A percentile compares a stretch with the other conserved stretches of the same genome.
phyloP scores from a whole-genome alignment of 2,888 invertebrate species.

The Calephelis perditalis region DNA sequence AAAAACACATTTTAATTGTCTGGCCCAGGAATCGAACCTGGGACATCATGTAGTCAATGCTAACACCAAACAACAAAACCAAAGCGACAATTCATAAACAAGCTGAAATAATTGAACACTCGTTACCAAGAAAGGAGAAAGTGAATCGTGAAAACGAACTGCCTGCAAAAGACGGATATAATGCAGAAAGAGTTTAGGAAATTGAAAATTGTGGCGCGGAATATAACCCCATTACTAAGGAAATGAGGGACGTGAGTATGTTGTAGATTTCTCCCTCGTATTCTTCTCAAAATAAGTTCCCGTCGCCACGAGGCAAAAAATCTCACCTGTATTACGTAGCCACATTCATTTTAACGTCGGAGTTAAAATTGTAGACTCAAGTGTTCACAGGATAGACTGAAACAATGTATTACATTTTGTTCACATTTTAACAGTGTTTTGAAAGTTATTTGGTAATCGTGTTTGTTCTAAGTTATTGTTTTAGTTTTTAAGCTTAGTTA shows the following conservation, averaged over 20 bases:
- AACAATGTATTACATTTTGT: background rate
- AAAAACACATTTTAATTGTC: no score
- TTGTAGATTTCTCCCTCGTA: conserved; percentile 51
- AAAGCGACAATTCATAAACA: no score
- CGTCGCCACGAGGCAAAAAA: conserved; percentile 21
- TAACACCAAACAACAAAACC: no score
- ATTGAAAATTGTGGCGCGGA: conserved; percentile 74
- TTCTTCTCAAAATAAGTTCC: conserved; percentile 18
- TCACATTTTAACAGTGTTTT: background rate
- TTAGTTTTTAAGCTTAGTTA: no score
- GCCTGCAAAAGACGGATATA: conserved; percentile 54
- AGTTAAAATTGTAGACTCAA: conserved; percentile 4
- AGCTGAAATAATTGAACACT: conserved; percentile 25
- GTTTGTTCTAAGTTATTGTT: no score
- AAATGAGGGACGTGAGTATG: conserved; percentile 73
- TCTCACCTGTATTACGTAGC: conserved; percentile 22
- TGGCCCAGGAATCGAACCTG: no score
- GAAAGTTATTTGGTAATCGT: background rate
- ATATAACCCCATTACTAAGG: conserved; percentile 73
- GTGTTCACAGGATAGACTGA: background rate
- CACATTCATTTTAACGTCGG: background rate
- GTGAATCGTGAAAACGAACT: conserved; percentile 38
- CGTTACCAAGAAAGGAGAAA: conserved; percentile 25
- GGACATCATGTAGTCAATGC: no score
- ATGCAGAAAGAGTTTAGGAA: conserved; percentile 68